phyloP scores from a whole-genome alignment of 1,140 invertebrate species.

The Contarinia nasturtii region DNA sequence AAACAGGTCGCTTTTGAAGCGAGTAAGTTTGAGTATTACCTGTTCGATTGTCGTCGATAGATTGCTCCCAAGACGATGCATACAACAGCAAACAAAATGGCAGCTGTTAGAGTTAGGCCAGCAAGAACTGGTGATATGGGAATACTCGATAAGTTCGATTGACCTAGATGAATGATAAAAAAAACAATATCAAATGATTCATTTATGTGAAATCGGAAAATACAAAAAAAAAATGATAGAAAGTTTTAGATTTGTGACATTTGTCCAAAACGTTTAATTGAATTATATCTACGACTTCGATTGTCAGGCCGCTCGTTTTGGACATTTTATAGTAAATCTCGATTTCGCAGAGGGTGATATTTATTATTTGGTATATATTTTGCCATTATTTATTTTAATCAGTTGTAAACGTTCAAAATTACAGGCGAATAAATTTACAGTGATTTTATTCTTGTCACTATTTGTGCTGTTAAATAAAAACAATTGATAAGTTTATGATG shows the following conservation, averaged over 20 bases:
- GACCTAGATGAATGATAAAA: conserved; percentile 18
- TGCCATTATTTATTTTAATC: too few species aligned
- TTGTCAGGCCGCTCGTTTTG: too few species aligned
- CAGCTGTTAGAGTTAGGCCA: conserved; percentile 47
- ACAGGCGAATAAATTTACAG: too few species aligned
- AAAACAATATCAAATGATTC: conserved; percentile 3
- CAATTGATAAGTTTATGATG: too few species aligned
- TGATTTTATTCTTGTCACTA: too few species aligned
- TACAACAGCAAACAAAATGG: conserved; percentile 43
- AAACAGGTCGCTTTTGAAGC: too few species aligned
- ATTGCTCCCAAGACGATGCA: conserved; percentile 49
- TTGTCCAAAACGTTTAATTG: background rate
- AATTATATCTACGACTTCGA: too few species aligned
- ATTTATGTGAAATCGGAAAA: conserved; percentile 1
- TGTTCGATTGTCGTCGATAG: conserved; percentile 35
- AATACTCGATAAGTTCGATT: conserved; percentile 25
- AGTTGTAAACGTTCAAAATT: too few species aligned
- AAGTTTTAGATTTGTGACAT: conserved; percentile 3
- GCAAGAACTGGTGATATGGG: conserved; percentile 50
- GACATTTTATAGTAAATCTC: too few species aligned
- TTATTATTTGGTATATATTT: too few species aligned
- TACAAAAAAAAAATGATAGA: background rate
- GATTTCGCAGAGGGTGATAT: too few species aligned
- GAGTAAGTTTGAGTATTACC: conserved; percentile 7
- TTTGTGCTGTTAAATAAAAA: too few species aligned